These are phyloP conservation scores for Leucophenga montana DNA, from an alignment of 2,888 invertebrate species.

Conservation along the genomic window DNA sequence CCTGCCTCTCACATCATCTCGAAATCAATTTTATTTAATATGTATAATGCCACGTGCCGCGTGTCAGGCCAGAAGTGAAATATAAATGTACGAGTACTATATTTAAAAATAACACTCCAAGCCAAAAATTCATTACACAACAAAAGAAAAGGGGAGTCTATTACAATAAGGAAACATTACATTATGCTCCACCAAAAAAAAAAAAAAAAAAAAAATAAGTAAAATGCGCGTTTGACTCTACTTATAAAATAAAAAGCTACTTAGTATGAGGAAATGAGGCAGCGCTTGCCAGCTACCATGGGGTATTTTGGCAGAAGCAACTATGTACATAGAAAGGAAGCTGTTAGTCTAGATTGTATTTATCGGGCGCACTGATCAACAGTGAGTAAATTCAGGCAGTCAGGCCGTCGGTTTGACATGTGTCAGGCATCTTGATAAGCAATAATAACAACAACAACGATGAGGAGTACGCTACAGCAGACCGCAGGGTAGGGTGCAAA, in stretches of 20 bases:
- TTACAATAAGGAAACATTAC: conserved; percentile 54
- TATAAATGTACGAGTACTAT: conserved; percentile 11
- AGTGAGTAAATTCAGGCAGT: conserved; percentile 25
- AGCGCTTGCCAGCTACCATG: neutral
- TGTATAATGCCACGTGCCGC: conserved; percentile 48
- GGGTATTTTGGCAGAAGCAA: too few species aligned
- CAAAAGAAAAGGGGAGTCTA: conserved; percentile 48
- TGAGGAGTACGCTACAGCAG: neutral
- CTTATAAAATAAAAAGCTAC: neutral
- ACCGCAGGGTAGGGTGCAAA: too few species aligned
- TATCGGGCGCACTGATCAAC: conserved; percentile 56
- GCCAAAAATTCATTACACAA: conserved; percentile 55
- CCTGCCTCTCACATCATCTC: too few species aligned
- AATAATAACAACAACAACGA: neutral
- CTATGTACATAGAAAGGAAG: conserved; percentile 34
- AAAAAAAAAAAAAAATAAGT: neutral
- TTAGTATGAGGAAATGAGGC: conserved; percentile 14
- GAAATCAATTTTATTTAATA: conserved; percentile 18
- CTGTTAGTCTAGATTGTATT: conserved; percentile 54
- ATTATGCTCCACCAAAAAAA: neutral
- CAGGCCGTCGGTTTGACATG: conserved; percentile 45
- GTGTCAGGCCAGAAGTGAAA: conserved; percentile 49
- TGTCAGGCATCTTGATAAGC: conserved; percentile 59
- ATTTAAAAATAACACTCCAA: conserved; percentile 51
- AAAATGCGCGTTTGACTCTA: conserved; percentile 1